A percentile compares a stretch with the other conserved stretches of the same genome.
These are phyloP conservation scores for Maccullochella peelii DNA, from an alignment of 2,113 vertebrate species.

Conservation along the genomic window DNA sequence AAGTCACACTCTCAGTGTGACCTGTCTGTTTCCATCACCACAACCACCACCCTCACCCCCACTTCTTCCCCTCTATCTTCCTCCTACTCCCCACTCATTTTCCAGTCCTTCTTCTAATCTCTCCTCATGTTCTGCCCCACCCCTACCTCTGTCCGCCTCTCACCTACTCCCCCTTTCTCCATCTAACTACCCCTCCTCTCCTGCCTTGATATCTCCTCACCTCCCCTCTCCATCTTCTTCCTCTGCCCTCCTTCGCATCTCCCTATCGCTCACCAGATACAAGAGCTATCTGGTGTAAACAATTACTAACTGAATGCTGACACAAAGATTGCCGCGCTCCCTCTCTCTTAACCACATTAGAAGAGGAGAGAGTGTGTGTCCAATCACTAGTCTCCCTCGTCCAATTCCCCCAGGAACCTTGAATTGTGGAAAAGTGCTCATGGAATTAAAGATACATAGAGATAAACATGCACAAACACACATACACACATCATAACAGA, in stretches of 20 bases:
- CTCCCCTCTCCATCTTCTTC: background rate
- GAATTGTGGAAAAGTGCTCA: constrained; percentile 36
- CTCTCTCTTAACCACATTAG: constrained; percentile 54
- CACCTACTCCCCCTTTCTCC: constrained; percentile 22
- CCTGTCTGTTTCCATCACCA: constrained; percentile 41
- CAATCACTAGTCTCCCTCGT: constrained; percentile 42
- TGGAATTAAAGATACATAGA: constrained; percentile 31
- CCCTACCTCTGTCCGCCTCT: constrained; percentile 39
- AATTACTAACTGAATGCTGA: constrained; percentile 69
- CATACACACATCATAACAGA: background rate
- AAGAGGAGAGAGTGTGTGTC: constrained; percentile 26
- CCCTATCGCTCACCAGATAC: background rate
- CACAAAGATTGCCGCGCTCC: constrained; percentile 49
- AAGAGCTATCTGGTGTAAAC: constrained; percentile 62
- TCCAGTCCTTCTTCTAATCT: constrained; percentile 26
- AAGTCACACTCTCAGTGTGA: constrained; percentile 62
- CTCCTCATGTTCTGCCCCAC: constrained; percentile 27
- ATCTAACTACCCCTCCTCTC: constrained; percentile 16
- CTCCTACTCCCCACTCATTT: constrained; percentile 24
- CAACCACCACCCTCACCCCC: background rate
- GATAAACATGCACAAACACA: constrained; percentile 18
- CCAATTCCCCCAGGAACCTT: background rate
- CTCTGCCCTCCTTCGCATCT: background rate
- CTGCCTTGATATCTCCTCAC: constrained; percentile 36
- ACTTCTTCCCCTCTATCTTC: constrained; percentile 2